Conservation (phyloP, 2,888 invertebrate genomes). For the Pogonocherus hispidulus region DNA sequence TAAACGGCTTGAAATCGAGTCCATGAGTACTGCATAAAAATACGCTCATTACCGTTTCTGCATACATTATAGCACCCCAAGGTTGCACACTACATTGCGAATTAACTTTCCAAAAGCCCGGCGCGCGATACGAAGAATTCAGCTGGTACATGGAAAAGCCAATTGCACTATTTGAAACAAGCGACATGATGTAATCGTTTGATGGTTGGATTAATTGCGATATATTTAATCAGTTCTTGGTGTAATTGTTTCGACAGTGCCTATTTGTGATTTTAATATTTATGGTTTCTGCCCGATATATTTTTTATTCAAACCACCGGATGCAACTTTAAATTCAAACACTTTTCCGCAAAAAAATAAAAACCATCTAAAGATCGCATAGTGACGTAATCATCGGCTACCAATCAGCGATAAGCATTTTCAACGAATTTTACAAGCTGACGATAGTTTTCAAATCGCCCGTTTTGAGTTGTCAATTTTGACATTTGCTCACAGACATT, state of each 20-base stretch:
- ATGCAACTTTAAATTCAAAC: too few relatives aligned
- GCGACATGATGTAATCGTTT: slow-evolving; percentile 9
- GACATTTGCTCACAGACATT: too few relatives aligned
- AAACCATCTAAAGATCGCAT: too few relatives aligned
- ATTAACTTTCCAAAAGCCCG: slow-evolving; percentile 15
- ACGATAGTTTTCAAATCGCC: too few relatives aligned
- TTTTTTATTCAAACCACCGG: too few relatives aligned
- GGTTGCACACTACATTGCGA: slow-evolving; percentile 1
- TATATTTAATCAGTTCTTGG: slow-evolving; percentile 8
- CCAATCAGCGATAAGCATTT: too few relatives aligned
- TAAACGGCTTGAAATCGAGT: background rate
- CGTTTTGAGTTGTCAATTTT: too few relatives aligned
- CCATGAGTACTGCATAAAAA: background rate
- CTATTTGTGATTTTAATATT: too few relatives aligned
- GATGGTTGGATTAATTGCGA: slow-evolving; percentile 10
- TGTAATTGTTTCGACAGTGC: slow-evolving; percentile 15
- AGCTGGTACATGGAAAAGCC: slow-evolving; percentile 15
- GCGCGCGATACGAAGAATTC: background rate
- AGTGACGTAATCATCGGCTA: too few relatives aligned
- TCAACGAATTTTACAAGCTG: too few relatives aligned
- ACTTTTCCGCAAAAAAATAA: too few relatives aligned
- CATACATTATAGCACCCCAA: background rate
- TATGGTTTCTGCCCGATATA: too few relatives aligned
- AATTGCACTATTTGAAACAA: slow-evolving; percentile 14
- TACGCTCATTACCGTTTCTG: background rate